Base-by-base conservation (phyloP, 2,113 vertebrate species). In the Meles meles region DNA sequence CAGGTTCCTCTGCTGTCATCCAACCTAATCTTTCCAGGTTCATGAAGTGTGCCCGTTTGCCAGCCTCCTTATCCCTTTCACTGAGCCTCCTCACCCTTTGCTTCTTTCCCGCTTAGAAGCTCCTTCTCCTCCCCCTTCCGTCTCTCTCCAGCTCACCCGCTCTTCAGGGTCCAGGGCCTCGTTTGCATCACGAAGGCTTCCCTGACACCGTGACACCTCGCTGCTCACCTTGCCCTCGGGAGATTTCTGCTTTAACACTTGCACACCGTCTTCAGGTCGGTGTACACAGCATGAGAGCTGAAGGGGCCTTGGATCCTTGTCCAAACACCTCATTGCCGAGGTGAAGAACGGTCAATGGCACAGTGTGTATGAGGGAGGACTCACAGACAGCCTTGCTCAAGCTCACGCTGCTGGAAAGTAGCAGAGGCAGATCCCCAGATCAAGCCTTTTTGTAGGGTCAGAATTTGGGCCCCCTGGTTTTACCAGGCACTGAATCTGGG, bases 401-500 rank as follows among this genome's bases (percentile, higher is more conserved):
- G 47, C 18, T 23, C 29, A 39, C 8, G 1, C 37, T 61, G 17
- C 31, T 34, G 20, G 42, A 12, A 49, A 81, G 42, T n/a, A 21
- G 57, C 34, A 63, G 18, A 77, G 12, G 0, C 39, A 15, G 37
- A 65, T 14, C 3, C 59, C 63, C 31, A 79, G 29, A 7, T 52
- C 29, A 29, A 72, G 61, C 11, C 47, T 55, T 79, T 67, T 61
- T 44, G 3, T 12, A 90, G 44, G 29, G 27, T 39, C 71, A 59
- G 10, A 61, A 31, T 79, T 87, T 72, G 74, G 42, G 55, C 14
- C 29, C 77, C 59, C 37, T 77, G 61, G n/a, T 55, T 47, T 65
- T 49, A 57, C 3, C n/a, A 55, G 71, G 65, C 29, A 25, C 17
- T 0, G 0, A 10, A 47, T 23, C 1, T 14, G n/a, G 63, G 5